Evolutionary conservation across 1,140 invertebrate species (phyloP), one percentile per base, ranked within the genome.

Genomic region (Drosophila ambigua): DNA sequence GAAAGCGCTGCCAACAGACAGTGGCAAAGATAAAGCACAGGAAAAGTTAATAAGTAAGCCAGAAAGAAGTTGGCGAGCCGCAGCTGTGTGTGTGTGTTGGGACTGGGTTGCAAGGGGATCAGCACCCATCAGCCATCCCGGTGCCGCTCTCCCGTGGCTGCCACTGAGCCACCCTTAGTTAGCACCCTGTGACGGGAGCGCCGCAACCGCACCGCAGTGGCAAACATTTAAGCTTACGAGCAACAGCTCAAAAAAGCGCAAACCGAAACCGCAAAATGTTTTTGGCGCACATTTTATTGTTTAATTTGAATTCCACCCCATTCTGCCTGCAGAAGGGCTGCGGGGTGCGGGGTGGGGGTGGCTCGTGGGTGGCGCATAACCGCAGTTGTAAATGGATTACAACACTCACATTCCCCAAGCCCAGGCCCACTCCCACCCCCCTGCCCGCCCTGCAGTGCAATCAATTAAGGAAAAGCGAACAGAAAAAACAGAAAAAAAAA

Each of bases 221-320:
- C 16, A 20, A 15, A 31, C 7, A n/a, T 65, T 65, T 41, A 65
- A 50, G 60, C 63, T 46, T 28, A 31, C 7, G 39, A n/a, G 13
- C 39, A 48, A 41, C 23, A 35, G 20, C 24, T n/a, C 31, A 31
- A 35, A 49, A 63, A 53, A 45, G 66, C 45, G 52, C 24, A 46
- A 64, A 54, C 54, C 44, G 26, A 72, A 73, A 57, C 78, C 78
- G 23, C 79, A 81, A 77, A 51, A 57, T 64, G 67, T 74, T 64
- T 68, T 73, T 54, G 59, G 53, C 78, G 43, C 43, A 50, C 63
- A 53, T 78, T 82, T 81, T 81, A 81, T 83, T 82, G 79, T 81
- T 82, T 82, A 74, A 82, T 83, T 81, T 74, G 48, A 78, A 82
- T 68, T 81, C 50, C 50, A 68, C 8, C 8, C n/a, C n/a, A n/a